Percentiles rank a stretch among this genome's conserved stretches.
Evolutionary conservation across 2,113 vertebrate species (phyloP).

Genomic region (Hemibagrus wyckioides): DNA sequence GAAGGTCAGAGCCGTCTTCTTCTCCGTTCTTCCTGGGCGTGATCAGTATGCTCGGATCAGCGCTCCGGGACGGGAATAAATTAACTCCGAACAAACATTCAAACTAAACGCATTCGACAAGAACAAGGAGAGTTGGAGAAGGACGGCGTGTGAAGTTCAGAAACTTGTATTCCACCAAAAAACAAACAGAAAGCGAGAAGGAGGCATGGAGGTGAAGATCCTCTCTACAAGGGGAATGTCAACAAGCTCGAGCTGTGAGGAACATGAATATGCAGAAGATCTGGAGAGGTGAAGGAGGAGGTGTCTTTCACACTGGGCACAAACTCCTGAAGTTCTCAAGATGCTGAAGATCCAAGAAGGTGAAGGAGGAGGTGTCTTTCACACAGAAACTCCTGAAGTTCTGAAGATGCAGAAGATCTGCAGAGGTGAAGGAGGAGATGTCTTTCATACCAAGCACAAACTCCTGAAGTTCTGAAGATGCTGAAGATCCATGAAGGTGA

Average conservation of each 20-base stretch:
- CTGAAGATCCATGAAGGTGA: no score
- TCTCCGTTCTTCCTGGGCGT: not conserved
- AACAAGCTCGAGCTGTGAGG: not conserved
- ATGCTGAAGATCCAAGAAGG: not conserved
- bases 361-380: not conserved
- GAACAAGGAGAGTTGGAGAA: not conserved
- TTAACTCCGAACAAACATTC: not conserved
- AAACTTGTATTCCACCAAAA: not conserved
- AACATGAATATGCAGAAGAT: not conserved
- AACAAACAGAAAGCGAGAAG: slow-evolving; percentile 2
- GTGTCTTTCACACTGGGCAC: not conserved
- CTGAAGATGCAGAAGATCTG: not conserved
- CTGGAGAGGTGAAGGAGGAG: not conserved
- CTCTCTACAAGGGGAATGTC: not conserved
- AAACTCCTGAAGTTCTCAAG: no score
- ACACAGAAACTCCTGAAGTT: not conserved
- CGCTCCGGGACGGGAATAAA: not conserved
- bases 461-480: not conserved
- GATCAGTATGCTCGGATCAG: slow-evolving; percentile 8
- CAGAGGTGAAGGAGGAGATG: no score
- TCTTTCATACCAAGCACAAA: not conserved
- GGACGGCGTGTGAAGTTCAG: not conserved
- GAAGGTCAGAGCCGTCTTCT: slow-evolving; percentile 8
- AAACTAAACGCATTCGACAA: not conserved
- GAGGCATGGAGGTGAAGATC: not conserved